These are phyloP conservation scores for Ursus arctos DNA, from an alignment of 2,113 vertebrate genomes.

Conservation along the genomic window DNA sequence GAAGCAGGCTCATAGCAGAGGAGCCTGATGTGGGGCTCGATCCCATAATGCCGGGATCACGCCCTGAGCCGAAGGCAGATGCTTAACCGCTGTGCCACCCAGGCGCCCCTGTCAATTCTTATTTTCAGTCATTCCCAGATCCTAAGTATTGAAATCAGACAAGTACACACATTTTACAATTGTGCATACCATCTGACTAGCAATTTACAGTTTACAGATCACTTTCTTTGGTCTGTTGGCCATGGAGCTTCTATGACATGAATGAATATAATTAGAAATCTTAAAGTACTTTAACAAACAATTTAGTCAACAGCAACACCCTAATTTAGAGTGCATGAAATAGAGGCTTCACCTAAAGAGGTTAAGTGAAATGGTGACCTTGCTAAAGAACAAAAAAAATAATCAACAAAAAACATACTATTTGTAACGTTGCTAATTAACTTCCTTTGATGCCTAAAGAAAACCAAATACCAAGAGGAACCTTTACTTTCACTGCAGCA, in stretches of 20 bases:
- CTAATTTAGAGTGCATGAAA: not conserved
- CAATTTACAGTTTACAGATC: not conserved
- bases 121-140: not conserved
- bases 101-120: not conserved
- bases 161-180: not conserved
- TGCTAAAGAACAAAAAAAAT: not conserved
- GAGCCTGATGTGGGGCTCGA: too few species aligned
- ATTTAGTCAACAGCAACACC: not conserved
- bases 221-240: not conserved
- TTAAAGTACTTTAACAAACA: not conserved
- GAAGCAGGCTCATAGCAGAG: too few species aligned
- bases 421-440: not conserved
- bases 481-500: not conserved
- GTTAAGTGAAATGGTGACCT: not conserved
- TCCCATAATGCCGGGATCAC: too few species aligned
- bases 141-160: not conserved
- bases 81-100: too few species aligned
- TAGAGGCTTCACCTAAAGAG: not conserved
- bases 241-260: not conserved
- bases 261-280: slow-evolving; percentile 25
- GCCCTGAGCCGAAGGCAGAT: too few species aligned
- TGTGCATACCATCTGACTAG: not conserved
- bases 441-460: not conserved
- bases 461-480: not conserved
- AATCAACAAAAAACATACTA: not conserved